Evolutionary conservation across 1,140 invertebrate genomes (phyloP).

Genomic region (Amphibalanus amphitrite): DNA sequence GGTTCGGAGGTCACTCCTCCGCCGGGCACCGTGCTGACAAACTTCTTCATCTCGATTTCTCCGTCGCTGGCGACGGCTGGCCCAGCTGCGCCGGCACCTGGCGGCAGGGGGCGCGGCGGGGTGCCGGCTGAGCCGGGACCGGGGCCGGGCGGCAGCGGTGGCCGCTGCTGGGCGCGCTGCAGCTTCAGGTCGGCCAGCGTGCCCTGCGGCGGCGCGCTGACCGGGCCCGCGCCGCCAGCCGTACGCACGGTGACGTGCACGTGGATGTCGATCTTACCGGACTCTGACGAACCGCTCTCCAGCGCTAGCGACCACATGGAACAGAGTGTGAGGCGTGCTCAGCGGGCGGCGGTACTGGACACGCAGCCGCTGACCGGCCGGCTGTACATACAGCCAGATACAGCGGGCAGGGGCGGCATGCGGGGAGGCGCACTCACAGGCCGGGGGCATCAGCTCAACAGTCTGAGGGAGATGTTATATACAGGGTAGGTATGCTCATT

Average conservation of each 20-base stretch:
- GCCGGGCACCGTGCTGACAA: background rate
- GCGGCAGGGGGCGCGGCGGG: background rate
- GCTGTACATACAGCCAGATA: too few relatives aligned
- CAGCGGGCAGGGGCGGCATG: too few relatives aligned
- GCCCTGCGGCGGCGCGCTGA: constrained; percentile 23
- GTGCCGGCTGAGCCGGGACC: too few relatives aligned
- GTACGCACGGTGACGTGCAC: constrained; percentile 43
- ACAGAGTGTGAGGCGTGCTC: background rate
- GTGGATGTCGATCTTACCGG: constrained; percentile 76
- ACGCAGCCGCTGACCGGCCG: background rate
- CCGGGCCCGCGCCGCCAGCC: too few relatives aligned
- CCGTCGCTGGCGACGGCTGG: background rate
- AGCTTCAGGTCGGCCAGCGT: constrained; percentile 79
- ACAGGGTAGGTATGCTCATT: too few relatives aligned
- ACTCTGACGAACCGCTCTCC: background rate
- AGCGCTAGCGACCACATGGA: background rate
- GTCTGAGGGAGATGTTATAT: too few relatives aligned
- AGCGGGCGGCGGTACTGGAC: background rate
- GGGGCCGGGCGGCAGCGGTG: background rate
- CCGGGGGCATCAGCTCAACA: too few relatives aligned
- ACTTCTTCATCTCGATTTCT: background rate
- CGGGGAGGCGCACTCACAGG: too few relatives aligned
- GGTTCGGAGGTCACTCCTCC: background rate
- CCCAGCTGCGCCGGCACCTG: background rate
- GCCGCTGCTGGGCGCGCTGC: constrained; percentile 39